Percentiles rank a stretch among this genome's conserved stretches.
Evolutionary conservation across 2,797 vertebrate species (phyloP).

Genomic region (Liparis tanakae): DNA sequence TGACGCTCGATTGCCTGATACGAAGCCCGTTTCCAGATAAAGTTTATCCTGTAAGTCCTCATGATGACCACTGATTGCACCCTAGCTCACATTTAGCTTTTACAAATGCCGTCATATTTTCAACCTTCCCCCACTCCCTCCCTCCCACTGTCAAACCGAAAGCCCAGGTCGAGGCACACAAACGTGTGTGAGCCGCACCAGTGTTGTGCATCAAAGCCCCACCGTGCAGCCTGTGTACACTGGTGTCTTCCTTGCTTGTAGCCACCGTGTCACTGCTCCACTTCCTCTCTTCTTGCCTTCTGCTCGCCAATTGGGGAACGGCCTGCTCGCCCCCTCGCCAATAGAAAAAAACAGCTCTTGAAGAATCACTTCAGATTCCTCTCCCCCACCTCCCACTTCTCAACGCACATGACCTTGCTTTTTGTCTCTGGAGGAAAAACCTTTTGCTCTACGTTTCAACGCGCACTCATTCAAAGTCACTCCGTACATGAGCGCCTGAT

Average conservation of each 20-base stretch:
- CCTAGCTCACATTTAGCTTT: neutral
- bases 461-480: slow-evolving; percentile 34
- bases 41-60: neutral
- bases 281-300: slow-evolving; percentile 41
- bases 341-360: slow-evolving; percentile 43
- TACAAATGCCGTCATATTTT: neutral
- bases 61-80: neutral
- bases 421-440: slow-evolving; percentile 36
- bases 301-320: slow-evolving; percentile 27
- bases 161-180: too few species aligned
- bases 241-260: slow-evolving; percentile 19
- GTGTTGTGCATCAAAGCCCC: slow-evolving; percentile 33
- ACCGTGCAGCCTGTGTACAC: slow-evolving; percentile 21
- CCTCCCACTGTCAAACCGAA: neutral
- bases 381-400: slow-evolving; percentile 12
- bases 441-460: neutral
- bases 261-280: slow-evolving; percentile 33
- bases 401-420: slow-evolving; percentile 50
- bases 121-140: too few species aligned
- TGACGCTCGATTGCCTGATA: neutral
- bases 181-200: neutral
- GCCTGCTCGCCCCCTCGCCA: slow-evolving; percentile 39
- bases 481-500: neutral
- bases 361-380: slow-evolving; percentile 55
- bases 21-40: neutral